Evolutionary conservation across 2,888 invertebrate species (phyloP).

Genomic region (Callyntrura guangdongensis): DNA sequence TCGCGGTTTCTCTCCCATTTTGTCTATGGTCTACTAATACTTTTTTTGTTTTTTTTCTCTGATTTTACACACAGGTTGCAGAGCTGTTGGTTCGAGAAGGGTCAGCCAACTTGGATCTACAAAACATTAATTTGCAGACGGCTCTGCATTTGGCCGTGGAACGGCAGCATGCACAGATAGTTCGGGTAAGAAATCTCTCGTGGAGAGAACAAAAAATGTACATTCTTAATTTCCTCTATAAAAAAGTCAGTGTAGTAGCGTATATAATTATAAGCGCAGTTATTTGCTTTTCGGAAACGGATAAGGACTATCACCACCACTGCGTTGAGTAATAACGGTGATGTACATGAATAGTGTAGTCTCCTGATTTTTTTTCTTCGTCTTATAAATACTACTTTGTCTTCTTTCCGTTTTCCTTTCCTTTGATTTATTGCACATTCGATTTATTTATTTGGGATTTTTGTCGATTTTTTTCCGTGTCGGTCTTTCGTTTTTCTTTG

Average conservation of each 20-base stretch:
- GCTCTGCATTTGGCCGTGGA: constrained; percentile 97
- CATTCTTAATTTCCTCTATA: no score
- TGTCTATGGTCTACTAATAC: no score
- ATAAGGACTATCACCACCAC: no score
- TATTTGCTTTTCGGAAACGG: no score
- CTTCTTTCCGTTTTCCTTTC: constrained; percentile 35
- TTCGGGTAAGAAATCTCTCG: constrained; percentile 92
- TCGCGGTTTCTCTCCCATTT: neutral
- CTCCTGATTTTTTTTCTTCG: no score
- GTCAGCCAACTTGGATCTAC: constrained; percentile 97
- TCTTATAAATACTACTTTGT: constrained; percentile 23
- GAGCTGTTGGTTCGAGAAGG: constrained; percentile 95
- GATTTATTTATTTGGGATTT: constrained; percentile 76
- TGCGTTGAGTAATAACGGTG: no score
- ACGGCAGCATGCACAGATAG: constrained; percentile 99
- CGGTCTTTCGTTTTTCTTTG: no score
- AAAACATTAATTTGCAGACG: constrained; percentile 94
- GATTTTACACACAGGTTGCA: constrained; percentile 91
- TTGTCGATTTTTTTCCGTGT: constrained; percentile 44
- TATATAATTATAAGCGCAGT: neutral
- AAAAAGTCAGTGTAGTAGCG: no score
- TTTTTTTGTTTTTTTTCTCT: constrained; percentile 37
- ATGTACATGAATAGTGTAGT: no score
- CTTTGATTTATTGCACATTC: constrained; percentile 77
- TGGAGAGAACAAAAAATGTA: no score